Evolutionary conservation across 2,113 vertebrate species (phyloP).

Genomic region (Balaeniceps rex): DNA sequence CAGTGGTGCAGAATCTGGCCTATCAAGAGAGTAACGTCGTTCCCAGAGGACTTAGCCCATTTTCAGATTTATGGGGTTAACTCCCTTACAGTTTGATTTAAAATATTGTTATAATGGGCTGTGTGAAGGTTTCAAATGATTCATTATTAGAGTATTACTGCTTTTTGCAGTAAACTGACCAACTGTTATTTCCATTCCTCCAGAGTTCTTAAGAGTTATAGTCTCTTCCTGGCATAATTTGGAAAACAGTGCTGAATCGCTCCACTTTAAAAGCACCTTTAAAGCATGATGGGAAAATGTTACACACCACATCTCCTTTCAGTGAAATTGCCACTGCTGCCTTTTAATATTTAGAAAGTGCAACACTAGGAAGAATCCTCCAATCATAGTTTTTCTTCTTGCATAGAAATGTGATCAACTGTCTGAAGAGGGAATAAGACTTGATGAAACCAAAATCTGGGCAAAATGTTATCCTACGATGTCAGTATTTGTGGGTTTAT

Average conservation of each 20-base stretch:
- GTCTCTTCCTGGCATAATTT: neutral
- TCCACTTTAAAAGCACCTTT: neutral
- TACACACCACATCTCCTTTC: neutral
- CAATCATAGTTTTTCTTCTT: neutral
- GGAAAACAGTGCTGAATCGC: neutral
- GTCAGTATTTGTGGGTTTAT: neutral
- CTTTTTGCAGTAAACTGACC: neutral
- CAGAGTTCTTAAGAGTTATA: neutral
- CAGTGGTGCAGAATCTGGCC: neutral
- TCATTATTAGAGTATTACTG: neutral
- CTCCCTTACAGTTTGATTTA: neutral
- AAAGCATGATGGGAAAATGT: neutral
- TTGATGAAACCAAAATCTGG: neutral
- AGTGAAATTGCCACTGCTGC: neutral
- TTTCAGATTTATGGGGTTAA: conserved; percentile 24
- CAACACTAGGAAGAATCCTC: neutral
- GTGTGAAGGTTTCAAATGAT: neutral
- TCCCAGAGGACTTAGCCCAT: neutral
- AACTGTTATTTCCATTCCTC: conserved; percentile 24
- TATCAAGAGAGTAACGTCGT: neutral
- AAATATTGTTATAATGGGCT: neutral
- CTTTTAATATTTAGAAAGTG: neutral
- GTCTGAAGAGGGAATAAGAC: neutral
- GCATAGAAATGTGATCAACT: neutral
- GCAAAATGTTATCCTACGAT: neutral